Conservation (phyloP, 2,113 vertebrate genomes). For the Bufo gargarizans region DNA sequence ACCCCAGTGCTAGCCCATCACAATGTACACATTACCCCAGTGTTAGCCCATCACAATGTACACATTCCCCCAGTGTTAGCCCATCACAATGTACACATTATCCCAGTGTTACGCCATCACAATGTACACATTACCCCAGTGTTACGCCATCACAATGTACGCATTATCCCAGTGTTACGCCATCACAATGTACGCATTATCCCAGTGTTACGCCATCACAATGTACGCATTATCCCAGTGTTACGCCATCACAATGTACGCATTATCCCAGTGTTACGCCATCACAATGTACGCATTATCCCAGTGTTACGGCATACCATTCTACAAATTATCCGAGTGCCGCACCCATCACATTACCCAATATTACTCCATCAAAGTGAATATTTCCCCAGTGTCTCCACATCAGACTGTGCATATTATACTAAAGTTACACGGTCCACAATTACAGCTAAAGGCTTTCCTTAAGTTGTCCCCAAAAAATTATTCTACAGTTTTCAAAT, state of each 20-base stretch:
- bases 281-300: neutral
- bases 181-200: neutral
- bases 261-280: neutral
- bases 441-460: neutral
- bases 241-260: neutral
- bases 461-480: too few species aligned
- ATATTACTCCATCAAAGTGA: neutral
- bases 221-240: neutral
- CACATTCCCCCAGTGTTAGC: neutral
- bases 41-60: neutral
- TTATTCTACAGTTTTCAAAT: too few species aligned
- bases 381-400: neutral
- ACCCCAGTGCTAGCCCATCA: neutral
- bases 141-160: neutral
- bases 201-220: neutral
- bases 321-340: neutral
- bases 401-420: neutral
- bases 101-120: neutral
- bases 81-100: neutral
- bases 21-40: neutral
- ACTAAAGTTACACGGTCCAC: neutral
- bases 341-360: neutral
- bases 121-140: neutral
- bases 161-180: neutral
- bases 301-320: neutral